A percentile compares a stretch with the other conserved stretches of the same genome.
These are phyloP conservation scores for Timandra comae DNA, from an alignment of 2,888 invertebrate genomes.

Conservation along the genomic window DNA sequence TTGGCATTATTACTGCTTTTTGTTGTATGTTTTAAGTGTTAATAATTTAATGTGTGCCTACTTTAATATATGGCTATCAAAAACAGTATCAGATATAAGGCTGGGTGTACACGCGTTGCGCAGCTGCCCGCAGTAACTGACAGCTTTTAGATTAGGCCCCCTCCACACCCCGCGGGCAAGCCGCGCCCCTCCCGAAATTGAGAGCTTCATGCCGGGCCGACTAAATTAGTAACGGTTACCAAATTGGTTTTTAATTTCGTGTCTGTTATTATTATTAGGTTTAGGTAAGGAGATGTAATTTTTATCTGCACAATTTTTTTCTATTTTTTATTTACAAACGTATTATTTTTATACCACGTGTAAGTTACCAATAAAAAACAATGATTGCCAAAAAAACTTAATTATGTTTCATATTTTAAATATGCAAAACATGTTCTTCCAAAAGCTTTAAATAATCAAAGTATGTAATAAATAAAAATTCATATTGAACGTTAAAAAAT, in stretches of 20 bases:
- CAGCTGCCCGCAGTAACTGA: conserved; percentile 68
- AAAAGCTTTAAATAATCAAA: too few species aligned
- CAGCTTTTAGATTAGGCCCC: conserved; percentile 73
- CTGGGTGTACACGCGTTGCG: conserved; percentile 45
- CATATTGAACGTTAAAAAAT: too few species aligned
- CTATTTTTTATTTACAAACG: too few species aligned
- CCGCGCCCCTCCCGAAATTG: conserved; percentile 62
- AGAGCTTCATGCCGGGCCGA: conserved; percentile 57
- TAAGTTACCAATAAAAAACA: too few species aligned
- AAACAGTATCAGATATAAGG: conserved; percentile 34
- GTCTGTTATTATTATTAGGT: conserved; percentile 63
- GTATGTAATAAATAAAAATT: too few species aligned
- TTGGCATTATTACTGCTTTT: too few species aligned
- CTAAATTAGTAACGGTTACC: conserved; percentile 74
- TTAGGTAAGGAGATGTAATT: conserved; percentile 25
- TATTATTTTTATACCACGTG: too few species aligned
- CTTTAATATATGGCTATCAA: neutral
- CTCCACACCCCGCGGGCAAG: conserved; percentile 29
- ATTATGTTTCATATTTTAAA: too few species aligned
- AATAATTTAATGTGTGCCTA: too few species aligned
- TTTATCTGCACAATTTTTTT: conserved; percentile 28
- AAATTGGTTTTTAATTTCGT: conserved; percentile 74
- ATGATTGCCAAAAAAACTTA: too few species aligned
- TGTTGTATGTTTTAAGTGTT: too few species aligned
- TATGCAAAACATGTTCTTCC: too few species aligned